Percentiles rank a stretch among this genome's conserved stretches.
These are phyloP conservation scores for Philaenus spumarius DNA, from an alignment of 1,140 invertebrate species.

Conservation along the genomic window DNA sequence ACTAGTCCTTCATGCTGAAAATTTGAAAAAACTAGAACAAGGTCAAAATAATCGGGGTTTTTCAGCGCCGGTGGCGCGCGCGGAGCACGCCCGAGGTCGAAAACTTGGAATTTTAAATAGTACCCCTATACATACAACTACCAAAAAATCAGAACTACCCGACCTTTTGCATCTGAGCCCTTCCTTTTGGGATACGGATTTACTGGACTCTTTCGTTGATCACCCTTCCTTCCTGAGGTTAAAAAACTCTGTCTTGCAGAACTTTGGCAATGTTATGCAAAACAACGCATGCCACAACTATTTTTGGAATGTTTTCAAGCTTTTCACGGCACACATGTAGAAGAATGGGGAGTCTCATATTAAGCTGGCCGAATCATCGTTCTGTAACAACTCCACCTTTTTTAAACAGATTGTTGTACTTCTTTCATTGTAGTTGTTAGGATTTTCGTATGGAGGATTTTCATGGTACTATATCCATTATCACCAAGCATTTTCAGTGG, in stretches of 20 bases:
- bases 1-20: too few species aligned
- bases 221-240: too few species aligned
- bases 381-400: background rate
- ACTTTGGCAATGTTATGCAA: conserved; percentile 1
- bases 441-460: background rate
- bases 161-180: too few species aligned
- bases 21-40: too few species aligned
- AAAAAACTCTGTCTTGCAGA: background rate
- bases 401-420: background rate
- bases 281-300: conserved; percentile 3
- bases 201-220: too few species aligned
- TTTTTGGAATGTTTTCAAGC: background rate
- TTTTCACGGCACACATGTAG: background rate
- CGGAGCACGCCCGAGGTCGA: too few species aligned
- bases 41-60: too few species aligned
- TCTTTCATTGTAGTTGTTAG: background rate
- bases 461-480: background rate
- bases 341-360: background rate
- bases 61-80: too few species aligned
- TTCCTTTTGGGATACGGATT: too few species aligned
- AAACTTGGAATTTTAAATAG: too few species aligned
- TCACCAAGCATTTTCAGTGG: background rate
- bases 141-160: too few species aligned
- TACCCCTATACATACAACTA: too few species aligned
- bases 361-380: conserved; percentile 2